Conservation (phyloP, 2,113 vertebrate species). For the Dolichotis patagonum region DNA sequence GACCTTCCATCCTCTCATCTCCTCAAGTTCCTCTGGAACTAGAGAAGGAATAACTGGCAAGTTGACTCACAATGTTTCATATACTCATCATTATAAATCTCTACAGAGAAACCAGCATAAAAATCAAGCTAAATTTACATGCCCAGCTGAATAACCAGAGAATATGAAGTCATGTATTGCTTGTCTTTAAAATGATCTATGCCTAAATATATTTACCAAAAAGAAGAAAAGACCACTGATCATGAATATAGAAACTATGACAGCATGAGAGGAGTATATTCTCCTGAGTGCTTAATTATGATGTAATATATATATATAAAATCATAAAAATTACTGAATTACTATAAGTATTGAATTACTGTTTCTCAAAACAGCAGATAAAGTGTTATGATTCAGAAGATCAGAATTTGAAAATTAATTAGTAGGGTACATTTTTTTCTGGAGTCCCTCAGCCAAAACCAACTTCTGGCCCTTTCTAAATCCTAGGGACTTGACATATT, state of each 20-base stretch:
- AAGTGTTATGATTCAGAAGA: neutral
- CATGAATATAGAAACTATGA: neutral
- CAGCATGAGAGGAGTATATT: neutral
- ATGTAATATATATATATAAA: too few species aligned
- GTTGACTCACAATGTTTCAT: neutral
- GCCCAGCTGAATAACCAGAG: neutral
- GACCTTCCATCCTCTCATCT: neutral
- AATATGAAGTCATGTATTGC: neutral
- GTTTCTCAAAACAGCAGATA: neutral
- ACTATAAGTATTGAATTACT: neutral
- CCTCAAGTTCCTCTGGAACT: neutral
- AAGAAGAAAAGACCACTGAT: neutral
- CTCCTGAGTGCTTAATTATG: neutral
- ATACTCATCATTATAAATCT: neutral
- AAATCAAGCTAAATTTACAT: neutral
- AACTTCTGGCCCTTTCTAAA: neutral
- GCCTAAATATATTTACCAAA: neutral
- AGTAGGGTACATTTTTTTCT: neutral
- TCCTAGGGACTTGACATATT: neutral
- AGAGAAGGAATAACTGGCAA: neutral
- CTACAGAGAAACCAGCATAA: neutral
- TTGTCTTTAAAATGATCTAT: neutral
- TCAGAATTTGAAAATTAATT: neutral
- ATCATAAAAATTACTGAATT: too few species aligned
- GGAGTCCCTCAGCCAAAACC: neutral